phyloP scores from a whole-genome alignment of 2,113 vertebrate species.

The Callaeas wilsoni region DNA sequence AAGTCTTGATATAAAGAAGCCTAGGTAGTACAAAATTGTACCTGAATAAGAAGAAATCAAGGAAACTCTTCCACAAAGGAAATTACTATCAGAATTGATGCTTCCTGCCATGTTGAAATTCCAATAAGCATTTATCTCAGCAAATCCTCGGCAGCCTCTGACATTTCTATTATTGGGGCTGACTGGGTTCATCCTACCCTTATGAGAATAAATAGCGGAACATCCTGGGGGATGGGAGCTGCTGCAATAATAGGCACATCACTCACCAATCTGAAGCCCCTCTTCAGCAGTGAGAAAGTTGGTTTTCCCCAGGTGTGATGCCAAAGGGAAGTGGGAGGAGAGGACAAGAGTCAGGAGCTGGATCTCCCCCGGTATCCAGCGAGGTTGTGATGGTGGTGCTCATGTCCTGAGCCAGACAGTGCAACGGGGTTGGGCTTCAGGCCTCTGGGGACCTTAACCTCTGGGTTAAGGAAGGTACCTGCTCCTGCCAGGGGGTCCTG shows the following conservation, averaged over 20 bases:
- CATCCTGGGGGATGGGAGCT: not conserved
- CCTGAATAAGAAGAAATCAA: not conserved
- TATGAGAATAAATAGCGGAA: conserved; percentile 4
- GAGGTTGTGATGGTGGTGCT: not conserved
- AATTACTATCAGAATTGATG: conserved; percentile 38
- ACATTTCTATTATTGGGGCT: conserved; percentile 58
- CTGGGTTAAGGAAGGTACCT: not conserved
- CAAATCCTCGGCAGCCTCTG: not conserved
- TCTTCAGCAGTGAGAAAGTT: not conserved
- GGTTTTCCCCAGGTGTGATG: not conserved
- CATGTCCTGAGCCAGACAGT: not conserved
- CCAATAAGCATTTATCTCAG: conserved; percentile 47
- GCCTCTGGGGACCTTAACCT: too few relatives aligned
- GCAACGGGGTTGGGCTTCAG: fast-evolving
- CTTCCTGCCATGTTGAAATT: conserved; percentile 16
- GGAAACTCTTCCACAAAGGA: conserved; percentile 9
- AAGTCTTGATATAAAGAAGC: not conserved
- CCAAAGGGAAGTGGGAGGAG: not conserved
- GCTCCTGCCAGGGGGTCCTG: not conserved
- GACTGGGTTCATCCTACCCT: conserved; percentile 30
- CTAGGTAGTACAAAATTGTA: not conserved
- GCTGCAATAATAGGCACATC: not conserved
- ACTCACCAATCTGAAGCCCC: not conserved
- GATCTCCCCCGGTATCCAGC: fast-evolving
- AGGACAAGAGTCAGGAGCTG: not conserved